Evolutionary conservation across 2,113 vertebrate species (phyloP), one percentile per base, ranked within the genome.

Genomic region (Isichthys henryi): DNA sequence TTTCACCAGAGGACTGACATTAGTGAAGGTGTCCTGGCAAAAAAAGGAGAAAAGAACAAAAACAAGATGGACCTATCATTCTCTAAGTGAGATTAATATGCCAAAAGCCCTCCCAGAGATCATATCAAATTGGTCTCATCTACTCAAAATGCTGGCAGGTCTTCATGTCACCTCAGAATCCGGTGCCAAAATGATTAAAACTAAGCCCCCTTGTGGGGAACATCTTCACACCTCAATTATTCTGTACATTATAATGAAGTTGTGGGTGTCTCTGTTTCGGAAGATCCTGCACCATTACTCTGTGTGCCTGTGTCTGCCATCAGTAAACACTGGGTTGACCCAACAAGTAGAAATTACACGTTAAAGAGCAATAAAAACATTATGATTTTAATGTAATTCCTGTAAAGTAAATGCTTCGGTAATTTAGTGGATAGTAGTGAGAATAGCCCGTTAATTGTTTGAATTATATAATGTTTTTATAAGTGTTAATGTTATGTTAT

Each of bases 171-270:
- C 87, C 49, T 58, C 87, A 45, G 85, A 53, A 87, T 56, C 49
- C 15, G 85, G 53, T 66, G 87, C 56, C 87, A 88, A 45, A 88
- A 45, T 88, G 87, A 88, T 88, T 66, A 88, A 88, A 88, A 88
- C 56, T 45, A n/a, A 84, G n/a, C 21, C 50, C 85, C 85, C 50
- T 53, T 50, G 85, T 46, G 85, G 46, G 85, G 15, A 35, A 62
- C 86, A 39, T 88, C 87, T 45, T 88, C 43, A 66, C 39, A 21
- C 31, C 62, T 56, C 56, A 66, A 88, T 88, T 66, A 88, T 46
- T 46, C 87, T 10, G 53, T 17, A 88, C 27, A 46, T 88, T 58
- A 66, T 88, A 56, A 88, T 66, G 35, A 31, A 53, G 56, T 66
- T 19, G 53, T 88, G 43, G 19, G 53, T 62, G 39, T 39, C 3